A percentile compares a stretch with the other conserved stretches of the same genome.
These are phyloP conservation scores for Microcebus tavaratra DNA, from an alignment of 2,113 vertebrate species.

Conservation along the genomic window DNA sequence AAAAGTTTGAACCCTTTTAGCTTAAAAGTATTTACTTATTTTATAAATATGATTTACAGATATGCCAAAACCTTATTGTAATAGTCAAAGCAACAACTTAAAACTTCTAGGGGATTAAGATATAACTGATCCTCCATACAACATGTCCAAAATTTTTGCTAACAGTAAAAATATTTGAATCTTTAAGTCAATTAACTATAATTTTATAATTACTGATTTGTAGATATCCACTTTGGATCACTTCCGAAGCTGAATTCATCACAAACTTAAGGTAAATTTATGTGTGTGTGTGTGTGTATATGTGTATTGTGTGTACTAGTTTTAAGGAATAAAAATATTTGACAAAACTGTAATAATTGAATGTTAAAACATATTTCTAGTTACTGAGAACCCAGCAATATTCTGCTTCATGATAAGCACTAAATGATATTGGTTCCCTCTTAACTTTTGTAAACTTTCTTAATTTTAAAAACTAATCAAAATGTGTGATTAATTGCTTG, in stretches of 20 bases:
- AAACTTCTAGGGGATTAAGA: neutral
- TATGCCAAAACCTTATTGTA: neutral
- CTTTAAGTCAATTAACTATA: neutral
- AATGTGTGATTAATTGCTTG: neutral
- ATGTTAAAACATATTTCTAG: neutral
- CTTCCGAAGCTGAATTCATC: constrained; percentile 54
- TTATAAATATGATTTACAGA: neutral
- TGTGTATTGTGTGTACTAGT: neutral
- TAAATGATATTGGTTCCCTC: neutral
- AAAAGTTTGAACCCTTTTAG: neutral
- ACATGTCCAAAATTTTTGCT: neutral
- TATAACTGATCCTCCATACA: neutral
- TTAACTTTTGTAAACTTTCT: neutral
- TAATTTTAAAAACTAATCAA: neutral
- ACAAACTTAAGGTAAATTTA: constrained; percentile 25
- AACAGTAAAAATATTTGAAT: neutral
- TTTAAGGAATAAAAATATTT: neutral
- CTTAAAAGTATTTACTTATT: constrained; percentile 9
- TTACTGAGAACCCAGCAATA: neutral
- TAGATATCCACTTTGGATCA: constrained; percentile 33
- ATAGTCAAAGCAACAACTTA: neutral
- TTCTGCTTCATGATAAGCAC: neutral
- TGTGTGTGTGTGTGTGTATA: neutral
- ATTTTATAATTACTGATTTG: constrained; percentile 34
- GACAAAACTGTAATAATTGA: neutral